phyloP scores from a whole-genome alignment of 1,140 invertebrate genomes.

The Copidosoma floridanum region DNA sequence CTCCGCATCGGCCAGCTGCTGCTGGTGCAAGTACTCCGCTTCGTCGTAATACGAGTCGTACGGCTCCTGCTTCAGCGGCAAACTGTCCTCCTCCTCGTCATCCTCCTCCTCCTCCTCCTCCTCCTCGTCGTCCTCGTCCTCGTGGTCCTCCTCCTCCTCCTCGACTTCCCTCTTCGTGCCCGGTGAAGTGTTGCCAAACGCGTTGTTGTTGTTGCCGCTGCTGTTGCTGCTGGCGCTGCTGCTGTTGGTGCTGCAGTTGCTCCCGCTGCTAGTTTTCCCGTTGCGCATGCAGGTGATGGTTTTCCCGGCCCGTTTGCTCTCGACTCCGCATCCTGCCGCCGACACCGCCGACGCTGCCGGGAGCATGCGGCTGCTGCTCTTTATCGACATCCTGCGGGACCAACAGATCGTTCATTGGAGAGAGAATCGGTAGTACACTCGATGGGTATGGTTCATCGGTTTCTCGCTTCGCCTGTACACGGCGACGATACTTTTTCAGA shows the following conservation, averaged over 20 bases:
- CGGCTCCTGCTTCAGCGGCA: slow-evolving; percentile 52
- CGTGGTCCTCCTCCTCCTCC: background rate
- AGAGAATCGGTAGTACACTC: background rate
- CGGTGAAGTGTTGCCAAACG: background rate
- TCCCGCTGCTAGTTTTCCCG: background rate
- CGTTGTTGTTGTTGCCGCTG: background rate
- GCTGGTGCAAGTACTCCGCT: slow-evolving; percentile 28
- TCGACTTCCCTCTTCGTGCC: too few relatives aligned
- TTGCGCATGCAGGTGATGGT: slow-evolving; percentile 23
- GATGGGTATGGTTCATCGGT: too few relatives aligned
- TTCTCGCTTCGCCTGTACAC: too few relatives aligned
- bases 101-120: slow-evolving; percentile 10
- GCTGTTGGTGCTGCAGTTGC: background rate
- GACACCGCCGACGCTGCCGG: too few relatives aligned
- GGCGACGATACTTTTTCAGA: too few relatives aligned
- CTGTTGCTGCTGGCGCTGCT: background rate
- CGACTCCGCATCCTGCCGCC: slow-evolving; percentile 1
- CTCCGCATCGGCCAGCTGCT: background rate
- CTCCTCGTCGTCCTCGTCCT: background rate
- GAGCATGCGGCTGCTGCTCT: slow-evolving; percentile 4
- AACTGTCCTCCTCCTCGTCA: slow-evolving; percentile 34
- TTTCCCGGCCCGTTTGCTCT: slow-evolving; percentile 18
- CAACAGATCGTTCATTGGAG: background rate
- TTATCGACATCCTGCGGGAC: slow-evolving; percentile 16
- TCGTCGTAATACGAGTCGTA: slow-evolving; percentile 42